phyloP scores from a whole-genome alignment of 2,888 invertebrate genomes.

The Amorpha juglandis region DNA sequence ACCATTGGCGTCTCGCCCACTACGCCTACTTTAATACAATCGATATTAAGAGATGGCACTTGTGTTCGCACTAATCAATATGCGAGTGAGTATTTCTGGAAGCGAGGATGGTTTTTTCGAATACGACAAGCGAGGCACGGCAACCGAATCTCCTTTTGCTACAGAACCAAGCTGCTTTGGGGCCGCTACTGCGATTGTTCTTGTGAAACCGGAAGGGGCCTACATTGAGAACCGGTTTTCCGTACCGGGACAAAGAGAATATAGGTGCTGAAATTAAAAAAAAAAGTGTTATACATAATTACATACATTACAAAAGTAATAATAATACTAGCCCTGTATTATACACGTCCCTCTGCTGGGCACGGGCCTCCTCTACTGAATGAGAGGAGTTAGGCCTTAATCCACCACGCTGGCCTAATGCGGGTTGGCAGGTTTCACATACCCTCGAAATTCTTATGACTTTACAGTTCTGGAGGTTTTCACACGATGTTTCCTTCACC shows the following conservation, averaged over 20 bases:
- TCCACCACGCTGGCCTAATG: too few relatives aligned
- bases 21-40: not conserved
- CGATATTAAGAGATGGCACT: not conserved
- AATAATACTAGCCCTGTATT: too few relatives aligned
- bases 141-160: conserved; percentile 36
- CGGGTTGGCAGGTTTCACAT: too few relatives aligned
- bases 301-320: not conserved
- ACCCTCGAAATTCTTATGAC: too few relatives aligned
- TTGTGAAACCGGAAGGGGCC: conserved; percentile 52
- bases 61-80: not conserved
- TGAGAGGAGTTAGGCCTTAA: too few relatives aligned
- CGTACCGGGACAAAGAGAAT: conserved; percentile 45
- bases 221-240: conserved; percentile 49
- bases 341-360: too few relatives aligned
- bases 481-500: too few relatives aligned
- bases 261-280: conserved; percentile 33
- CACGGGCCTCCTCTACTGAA: too few relatives aligned
- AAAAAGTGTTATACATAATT: not conserved
- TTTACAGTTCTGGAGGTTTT: too few relatives aligned
- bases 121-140: conserved; percentile 21
- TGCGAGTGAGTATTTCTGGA: conserved; percentile 22
- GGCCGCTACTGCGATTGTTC: conserved; percentile 49
- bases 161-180: conserved; percentile 57
- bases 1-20: too few relatives aligned
- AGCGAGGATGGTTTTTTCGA: conserved; percentile 7